Conservation (phyloP, 2,888 invertebrate species). For the Phyllotreta cruciferae region DNA sequence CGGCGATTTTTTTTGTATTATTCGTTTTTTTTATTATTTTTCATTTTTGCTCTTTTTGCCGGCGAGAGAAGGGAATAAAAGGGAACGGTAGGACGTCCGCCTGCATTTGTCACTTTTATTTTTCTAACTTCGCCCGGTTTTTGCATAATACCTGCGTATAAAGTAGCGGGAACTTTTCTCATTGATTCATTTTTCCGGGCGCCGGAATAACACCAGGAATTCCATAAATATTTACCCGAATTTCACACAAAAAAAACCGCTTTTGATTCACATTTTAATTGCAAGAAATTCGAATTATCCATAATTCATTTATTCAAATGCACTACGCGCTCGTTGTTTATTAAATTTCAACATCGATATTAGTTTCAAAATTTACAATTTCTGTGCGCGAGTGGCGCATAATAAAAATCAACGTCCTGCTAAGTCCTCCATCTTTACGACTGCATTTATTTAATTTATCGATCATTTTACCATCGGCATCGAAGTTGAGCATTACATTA, state of each 20-base stretch:
- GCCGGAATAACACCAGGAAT: no score
- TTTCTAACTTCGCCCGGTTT: constrained; percentile 40
- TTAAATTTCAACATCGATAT: no score
- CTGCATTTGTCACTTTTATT: constrained; percentile 55
- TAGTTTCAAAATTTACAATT: no score
- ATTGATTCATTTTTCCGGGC: constrained; percentile 14
- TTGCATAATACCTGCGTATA: constrained; percentile 42
- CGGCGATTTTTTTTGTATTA: constrained; percentile 45
- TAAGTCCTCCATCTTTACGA: constrained; percentile 11
- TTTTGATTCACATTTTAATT: no score
- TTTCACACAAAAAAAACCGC: no score
- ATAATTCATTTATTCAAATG: no score
- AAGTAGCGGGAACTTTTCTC: constrained; percentile 26
- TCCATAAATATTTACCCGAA: no score
- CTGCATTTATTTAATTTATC: constrained; percentile 22
- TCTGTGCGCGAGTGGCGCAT: no score
- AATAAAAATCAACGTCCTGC: no score
- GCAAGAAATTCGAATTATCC: no score
- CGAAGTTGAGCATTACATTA: constrained; percentile 18
- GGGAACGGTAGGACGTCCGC: constrained; percentile 43
- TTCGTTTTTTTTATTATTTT: background rate
- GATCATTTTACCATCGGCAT: constrained; percentile 11
- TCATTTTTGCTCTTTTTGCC: constrained; percentile 14
- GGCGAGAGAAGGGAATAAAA: constrained; percentile 16
- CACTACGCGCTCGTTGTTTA: no score